phyloP scores from a whole-genome alignment of 2,888 invertebrate species.

The Gastrophysa polygoni region DNA sequence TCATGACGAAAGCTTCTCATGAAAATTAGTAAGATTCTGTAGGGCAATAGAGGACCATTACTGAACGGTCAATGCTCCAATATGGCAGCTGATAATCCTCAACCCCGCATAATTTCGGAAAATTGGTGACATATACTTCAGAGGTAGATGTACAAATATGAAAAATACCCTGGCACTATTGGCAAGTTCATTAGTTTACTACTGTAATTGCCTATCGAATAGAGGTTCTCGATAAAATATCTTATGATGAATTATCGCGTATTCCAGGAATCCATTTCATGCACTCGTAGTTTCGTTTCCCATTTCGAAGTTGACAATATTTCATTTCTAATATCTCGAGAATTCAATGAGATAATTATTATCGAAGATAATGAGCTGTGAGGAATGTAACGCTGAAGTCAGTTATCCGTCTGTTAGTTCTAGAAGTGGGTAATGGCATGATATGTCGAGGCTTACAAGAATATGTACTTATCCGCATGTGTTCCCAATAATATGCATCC shows the following conservation, averaged over 20 bases:
- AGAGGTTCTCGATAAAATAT: not conserved
- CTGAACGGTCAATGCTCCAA: too few relatives aligned
- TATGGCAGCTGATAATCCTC: too few relatives aligned
- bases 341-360: not conserved
- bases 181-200: not conserved
- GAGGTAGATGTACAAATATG: too few relatives aligned
- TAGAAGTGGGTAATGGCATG: not conserved
- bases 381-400: not conserved
- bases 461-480: too few relatives aligned
- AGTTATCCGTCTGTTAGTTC: not conserved
- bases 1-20: too few relatives aligned
- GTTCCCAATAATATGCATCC: too few relatives aligned
- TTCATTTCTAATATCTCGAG: not conserved
- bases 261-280: not conserved
- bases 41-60: too few relatives aligned
- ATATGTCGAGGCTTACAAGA: too few relatives aligned
- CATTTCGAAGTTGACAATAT: not conserved
- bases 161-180: too few relatives aligned
- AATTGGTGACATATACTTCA: too few relatives aligned
- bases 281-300: not conserved
- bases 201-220: not conserved
- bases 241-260: not conserved
- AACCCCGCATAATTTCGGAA: too few relatives aligned
- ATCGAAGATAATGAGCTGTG: not conserved
- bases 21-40: too few relatives aligned